Evolutionary conservation across 2,888 invertebrate species (phyloP).

Genomic region (Ophonus ardosiacus): DNA sequence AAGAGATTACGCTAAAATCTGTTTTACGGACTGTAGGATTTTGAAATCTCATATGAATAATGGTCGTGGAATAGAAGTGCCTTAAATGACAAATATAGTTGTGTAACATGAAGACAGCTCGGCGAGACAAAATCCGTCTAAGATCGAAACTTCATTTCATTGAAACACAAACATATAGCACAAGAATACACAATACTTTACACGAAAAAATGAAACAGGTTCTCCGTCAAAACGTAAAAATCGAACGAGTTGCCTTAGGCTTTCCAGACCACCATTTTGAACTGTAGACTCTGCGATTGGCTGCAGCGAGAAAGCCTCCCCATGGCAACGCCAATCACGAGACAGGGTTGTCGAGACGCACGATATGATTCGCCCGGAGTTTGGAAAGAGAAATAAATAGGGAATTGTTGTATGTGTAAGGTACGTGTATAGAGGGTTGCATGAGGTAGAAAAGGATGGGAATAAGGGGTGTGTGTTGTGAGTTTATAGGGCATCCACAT

Average conservation of each 20-base stretch:
- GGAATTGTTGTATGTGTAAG: too few relatives aligned
- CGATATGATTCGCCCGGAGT: constrained; percentile 64
- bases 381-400: neutral
- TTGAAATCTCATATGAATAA: constrained; percentile 46
- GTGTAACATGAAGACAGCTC: constrained; percentile 50
- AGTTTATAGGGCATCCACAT: constrained; percentile 69
- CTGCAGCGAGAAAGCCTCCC: constrained; percentile 74
- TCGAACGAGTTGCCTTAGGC: constrained; percentile 74
- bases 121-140: constrained; percentile 58
- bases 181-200: constrained; percentile 70
- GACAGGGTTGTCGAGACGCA: constrained; percentile 71
- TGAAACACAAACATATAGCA: constrained; percentile 63
- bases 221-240: constrained; percentile 75
- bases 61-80: constrained; percentile 16
- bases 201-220: constrained; percentile 72
- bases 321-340: constrained; percentile 72
- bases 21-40: too few relatives aligned
- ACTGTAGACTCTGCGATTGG: constrained; percentile 73
- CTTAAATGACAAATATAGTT: constrained; percentile 52
- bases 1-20: too few relatives aligned
- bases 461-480: constrained; percentile 65
- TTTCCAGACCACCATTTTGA: constrained; percentile 74
- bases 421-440: constrained; percentile 63
- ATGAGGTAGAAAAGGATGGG: constrained; percentile 64
- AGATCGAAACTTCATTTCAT: constrained; percentile 59